These are phyloP conservation scores for Stenoptilia bipunctidactyla DNA, from an alignment of 2,888 invertebrate species.

Conservation along the genomic window DNA sequence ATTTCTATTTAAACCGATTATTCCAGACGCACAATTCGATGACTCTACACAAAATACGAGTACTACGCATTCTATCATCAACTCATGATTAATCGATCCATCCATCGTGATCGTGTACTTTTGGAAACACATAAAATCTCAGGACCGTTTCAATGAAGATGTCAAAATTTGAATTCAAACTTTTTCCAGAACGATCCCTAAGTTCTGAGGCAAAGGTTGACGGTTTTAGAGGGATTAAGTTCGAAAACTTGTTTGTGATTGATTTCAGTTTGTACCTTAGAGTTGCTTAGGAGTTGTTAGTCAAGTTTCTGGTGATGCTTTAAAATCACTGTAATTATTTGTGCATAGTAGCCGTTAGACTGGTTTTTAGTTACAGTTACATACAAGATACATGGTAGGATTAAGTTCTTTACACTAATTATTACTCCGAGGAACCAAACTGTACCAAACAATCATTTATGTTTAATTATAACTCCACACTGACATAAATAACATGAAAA, in stretches of 20 bases:
- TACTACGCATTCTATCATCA: conserved; percentile 20
- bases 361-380: conserved; percentile 33
- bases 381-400: conserved; percentile 27
- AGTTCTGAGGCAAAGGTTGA: conserved; percentile 9
- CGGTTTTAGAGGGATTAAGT: conserved; percentile 8
- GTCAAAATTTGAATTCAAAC: neutral
- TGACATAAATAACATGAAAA: too few relatives aligned
- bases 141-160: conserved; percentile 9
- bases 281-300: conserved; percentile 2
- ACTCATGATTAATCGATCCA: conserved; percentile 38
- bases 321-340: conserved; percentile 32
- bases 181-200: too few relatives aligned
- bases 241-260: conserved; percentile 8
- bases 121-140: conserved; percentile 12
- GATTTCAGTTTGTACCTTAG: conserved; percentile 1
- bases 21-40: conserved; percentile 25
- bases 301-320: conserved; percentile 17
- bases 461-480: too few relatives aligned
- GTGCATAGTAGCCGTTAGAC: conserved; percentile 19
- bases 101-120: conserved; percentile 21
- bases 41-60: conserved; percentile 34
- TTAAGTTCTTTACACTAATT: conserved; percentile 46
- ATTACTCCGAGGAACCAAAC: conserved; percentile 27
- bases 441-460: too few relatives aligned
- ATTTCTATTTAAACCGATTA: conserved; percentile 19